These are phyloP conservation scores for Gobionotothen gibberifrons DNA, from an alignment of 2,797 vertebrate species.

Conservation along the genomic window DNA sequence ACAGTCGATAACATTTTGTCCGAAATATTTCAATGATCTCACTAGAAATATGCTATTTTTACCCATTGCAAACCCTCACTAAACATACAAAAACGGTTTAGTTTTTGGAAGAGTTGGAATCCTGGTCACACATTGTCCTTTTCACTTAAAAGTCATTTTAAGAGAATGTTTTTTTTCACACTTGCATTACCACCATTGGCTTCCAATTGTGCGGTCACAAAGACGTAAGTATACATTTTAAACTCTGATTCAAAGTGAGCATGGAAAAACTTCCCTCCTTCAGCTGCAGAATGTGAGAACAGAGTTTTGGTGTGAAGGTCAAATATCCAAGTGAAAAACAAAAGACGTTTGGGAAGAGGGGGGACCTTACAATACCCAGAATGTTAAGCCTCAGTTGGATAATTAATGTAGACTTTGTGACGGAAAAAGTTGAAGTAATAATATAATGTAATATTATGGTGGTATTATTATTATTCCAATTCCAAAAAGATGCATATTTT, in stretches of 20 bases:
- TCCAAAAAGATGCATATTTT: slow-evolving; percentile 13
- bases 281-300: neutral
- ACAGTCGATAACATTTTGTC: too few relatives aligned
- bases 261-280: neutral
- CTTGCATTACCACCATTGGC: neutral
- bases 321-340: neutral
- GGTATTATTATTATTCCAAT: neutral
- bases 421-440: neutral
- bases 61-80: neutral
- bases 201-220: neutral
- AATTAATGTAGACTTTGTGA: neutral
- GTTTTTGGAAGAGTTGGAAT: neutral
- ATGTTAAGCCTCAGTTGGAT: neutral
- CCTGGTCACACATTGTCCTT: neutral
- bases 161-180: neutral
- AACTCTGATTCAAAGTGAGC: slow-evolving; percentile 6
- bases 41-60: too few relatives aligned
- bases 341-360: neutral
- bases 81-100: too few relatives aligned
- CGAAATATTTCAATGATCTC: neutral
- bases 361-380: neutral
- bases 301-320: slow-evolving; percentile 2
- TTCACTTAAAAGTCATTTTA: too few relatives aligned
- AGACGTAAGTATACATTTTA: neutral
- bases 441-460: too few relatives aligned